Conservation (phyloP, 2,888 invertebrate species). For the Peribatodes rhomboidaria region DNA sequence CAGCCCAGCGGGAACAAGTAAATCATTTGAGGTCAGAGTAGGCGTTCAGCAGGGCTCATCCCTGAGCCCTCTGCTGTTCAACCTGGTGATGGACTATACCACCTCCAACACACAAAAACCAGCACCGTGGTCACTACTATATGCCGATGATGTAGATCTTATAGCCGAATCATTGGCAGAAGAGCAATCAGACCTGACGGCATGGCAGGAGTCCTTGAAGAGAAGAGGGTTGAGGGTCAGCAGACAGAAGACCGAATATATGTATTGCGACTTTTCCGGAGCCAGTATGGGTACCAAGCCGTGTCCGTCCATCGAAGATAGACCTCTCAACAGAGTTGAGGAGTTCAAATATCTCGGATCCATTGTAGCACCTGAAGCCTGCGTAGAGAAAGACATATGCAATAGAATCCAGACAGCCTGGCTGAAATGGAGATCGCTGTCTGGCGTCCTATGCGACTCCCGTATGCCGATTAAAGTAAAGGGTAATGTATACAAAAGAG, state of each 20-base stretch:
- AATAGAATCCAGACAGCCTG: no score
- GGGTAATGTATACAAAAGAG: no score
- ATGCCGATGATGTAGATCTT: neutral
- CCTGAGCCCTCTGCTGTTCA: slow-evolving; percentile 1
- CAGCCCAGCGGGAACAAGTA: no score
- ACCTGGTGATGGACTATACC: neutral
- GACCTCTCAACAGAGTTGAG: neutral
- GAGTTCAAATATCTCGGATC: neutral
- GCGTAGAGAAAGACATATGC: no score
- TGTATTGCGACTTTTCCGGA: neutral
- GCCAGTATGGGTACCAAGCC: neutral
- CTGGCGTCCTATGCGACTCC: no score
- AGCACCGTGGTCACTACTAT: neutral
- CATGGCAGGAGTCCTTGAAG: neutral
- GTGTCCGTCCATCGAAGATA: neutral
- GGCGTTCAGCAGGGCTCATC: no score
- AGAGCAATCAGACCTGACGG: neutral
- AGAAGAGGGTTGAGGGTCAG: neutral
- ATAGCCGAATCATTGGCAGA: neutral
- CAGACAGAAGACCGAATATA: neutral
- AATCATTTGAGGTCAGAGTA: no score
- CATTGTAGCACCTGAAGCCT: neutral
- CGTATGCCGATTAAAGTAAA: no score
- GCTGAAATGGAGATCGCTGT: no score
- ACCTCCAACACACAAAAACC: no score